Evolutionary conservation across 1,140 invertebrate species (phyloP), one percentile per base, ranked within the genome.

Genomic region (Notospermus geniculatus): DNA sequence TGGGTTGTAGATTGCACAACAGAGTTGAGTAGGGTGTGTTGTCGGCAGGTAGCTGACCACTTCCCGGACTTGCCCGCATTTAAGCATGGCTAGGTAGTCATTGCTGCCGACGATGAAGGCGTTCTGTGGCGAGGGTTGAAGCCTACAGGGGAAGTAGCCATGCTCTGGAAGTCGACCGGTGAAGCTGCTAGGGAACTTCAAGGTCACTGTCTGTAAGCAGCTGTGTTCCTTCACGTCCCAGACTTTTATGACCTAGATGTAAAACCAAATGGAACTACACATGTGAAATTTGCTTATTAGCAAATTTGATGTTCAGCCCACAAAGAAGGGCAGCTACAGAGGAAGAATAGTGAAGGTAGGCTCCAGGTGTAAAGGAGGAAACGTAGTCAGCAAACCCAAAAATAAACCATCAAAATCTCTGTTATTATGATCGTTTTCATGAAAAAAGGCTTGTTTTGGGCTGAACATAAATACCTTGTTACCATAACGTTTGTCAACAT

Each of bases 221-320:
- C 70, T 66, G 62, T 80, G 73, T 59, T 80, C 78, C 60, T 75
- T 78, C 9, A 74, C 69, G 63, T 82, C 80, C 80, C 80, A 82
- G 9, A 81, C 79, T 63, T 82, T 80, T 11, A 82, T 66, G 2
- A 80, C 73, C 80, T 80, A 59, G 0, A 13, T 25, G 50, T 32
- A 55, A 2, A 60, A 56, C 15, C 32, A 15, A 36, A 7, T 7
- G 32, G n/a, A n/a, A n/a, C n/a, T n/a, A n/a, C n/a, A n/a, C n/a
- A n/a, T n/a, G n/a, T n/a, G n/a, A n/a, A n/a, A n/a, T n/a, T n/a
- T n/a, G n/a, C n/a, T n/a, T n/a, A n/a, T n/a, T n/a, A n/a, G n/a
- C n/a, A n/a, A n/a, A n/a, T n/a, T n/a, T n/a, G n/a, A n/a, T n/a
- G n/a, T n/a, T n/a, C n/a, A n/a, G n/a, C n/a, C n/a, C n/a, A n/a